Percentiles rank a stretch among this genome's conserved stretches.
Conservation (phyloP, 2,888 invertebrate genomes). For the Bellardia bayeri region DNA sequence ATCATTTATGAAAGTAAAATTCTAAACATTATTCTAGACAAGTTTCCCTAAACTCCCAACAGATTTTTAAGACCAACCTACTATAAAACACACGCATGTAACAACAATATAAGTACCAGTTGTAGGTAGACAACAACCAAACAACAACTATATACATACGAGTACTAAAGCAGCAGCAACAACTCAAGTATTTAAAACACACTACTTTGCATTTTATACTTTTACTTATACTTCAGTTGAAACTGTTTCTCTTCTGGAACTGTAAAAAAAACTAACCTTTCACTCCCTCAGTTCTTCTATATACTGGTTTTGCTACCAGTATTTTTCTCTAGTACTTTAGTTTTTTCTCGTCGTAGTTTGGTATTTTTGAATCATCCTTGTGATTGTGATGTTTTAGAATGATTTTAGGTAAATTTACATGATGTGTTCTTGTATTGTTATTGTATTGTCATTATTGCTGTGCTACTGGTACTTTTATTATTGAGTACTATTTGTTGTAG, state of each 20-base stretch:
- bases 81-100: not conserved
- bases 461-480: slow-evolving; percentile 37
- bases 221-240: not conserved
- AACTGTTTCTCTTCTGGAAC: not conserved
- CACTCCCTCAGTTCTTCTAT: not conserved
- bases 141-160: not conserved
- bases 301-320: slow-evolving; percentile 19
- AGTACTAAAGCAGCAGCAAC: slow-evolving; percentile 35
- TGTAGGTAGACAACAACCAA: slow-evolving; percentile 15
- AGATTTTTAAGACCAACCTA: not conserved
- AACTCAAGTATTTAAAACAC: slow-evolving; percentile 59
- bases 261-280: not conserved
- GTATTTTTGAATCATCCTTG: slow-evolving; percentile 20
- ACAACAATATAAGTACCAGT: not conserved
- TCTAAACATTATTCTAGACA: too few relatives aligned
- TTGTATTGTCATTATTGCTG: slow-evolving; percentile 7
- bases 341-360: not conserved
- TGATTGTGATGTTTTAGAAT: slow-evolving; percentile 45
- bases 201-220: slow-evolving; percentile 67
- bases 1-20: too few relatives aligned
- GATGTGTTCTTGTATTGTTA: slow-evolving; percentile 2
- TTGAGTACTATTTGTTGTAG: slow-evolving; percentile 29
- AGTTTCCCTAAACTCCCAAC: not conserved
- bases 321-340: not conserved
- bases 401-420: slow-evolving; percentile 57